These are phyloP conservation scores for Monochamus alternatus DNA, from an alignment of 2,888 invertebrate species.

Conservation along the genomic window DNA sequence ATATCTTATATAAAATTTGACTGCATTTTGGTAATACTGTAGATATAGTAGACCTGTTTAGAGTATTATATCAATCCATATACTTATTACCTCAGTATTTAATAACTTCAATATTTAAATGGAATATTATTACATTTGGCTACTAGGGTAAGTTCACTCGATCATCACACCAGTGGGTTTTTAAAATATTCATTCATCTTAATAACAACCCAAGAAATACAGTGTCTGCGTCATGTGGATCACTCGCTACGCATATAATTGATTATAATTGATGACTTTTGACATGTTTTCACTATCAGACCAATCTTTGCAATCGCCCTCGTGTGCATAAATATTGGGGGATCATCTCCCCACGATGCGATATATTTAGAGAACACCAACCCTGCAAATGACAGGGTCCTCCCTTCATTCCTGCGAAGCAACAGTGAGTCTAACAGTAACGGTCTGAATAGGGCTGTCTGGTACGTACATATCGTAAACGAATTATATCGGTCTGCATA, in stretches of 20 bases:
- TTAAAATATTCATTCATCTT: not conserved
- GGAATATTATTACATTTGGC: no score
- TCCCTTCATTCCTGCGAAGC: conserved; percentile 21
- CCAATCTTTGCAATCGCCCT: conserved; percentile 47
- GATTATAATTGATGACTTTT: conserved; percentile 49
- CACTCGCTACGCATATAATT: not conserved
- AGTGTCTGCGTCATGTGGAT: conserved; percentile 1
- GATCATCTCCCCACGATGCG: conserved; percentile 33
- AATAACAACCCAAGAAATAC: not conserved
- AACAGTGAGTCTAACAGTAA: conserved; percentile 39
- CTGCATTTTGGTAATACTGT: no score
- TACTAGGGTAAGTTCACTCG: no score
- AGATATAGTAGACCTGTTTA: no score
- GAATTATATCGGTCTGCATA: conserved; percentile 49
- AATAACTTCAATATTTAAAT: no score
- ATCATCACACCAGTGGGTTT: no score
- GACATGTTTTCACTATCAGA: conserved; percentile 53
- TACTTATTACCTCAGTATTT: no score
- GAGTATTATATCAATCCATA: no score
- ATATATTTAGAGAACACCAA: conserved; percentile 49
- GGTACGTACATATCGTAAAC: conserved; percentile 55
- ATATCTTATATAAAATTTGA: no score
- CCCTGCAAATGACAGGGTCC: conserved; percentile 47
- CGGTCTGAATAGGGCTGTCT: conserved; percentile 51
- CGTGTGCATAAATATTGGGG: conserved; percentile 43